These are phyloP conservation scores for Drosophila suzukii DNA, from an alignment of 1,140 invertebrate genomes.

Conservation along the genomic window DNA sequence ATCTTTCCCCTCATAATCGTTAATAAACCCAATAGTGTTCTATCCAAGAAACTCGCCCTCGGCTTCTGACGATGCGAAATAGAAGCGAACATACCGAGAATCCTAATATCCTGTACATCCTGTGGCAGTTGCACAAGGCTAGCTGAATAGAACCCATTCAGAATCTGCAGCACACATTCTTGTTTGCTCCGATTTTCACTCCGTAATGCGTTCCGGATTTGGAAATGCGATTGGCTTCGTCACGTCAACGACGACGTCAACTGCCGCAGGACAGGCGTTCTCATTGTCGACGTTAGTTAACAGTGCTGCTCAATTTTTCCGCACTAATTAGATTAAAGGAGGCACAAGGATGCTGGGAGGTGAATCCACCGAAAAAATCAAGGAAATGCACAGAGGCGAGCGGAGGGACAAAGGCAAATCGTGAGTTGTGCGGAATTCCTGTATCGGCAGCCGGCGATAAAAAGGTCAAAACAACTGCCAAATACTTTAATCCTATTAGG, in stretches of 20 bases:
- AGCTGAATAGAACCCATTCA: conserved; percentile 14
- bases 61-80: conserved; percentile 20
- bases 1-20: neutral
- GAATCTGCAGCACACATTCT: conserved; percentile 17
- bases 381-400: conserved; percentile 19
- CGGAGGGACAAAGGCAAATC: conserved; percentile 33
- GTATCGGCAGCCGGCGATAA: conserved; percentile 66
- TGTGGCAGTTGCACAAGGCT: conserved; percentile 28
- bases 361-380: conserved; percentile 43
- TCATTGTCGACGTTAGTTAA: conserved; percentile 68
- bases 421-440: conserved; percentile 59
- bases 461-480: conserved; percentile 76
- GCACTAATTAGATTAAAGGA: conserved; percentile 80
- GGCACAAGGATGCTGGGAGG: conserved; percentile 33
- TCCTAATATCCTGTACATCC: conserved; percentile 27
- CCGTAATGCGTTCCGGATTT: conserved; percentile 49
- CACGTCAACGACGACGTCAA: conserved; percentile 51
- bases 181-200: conserved; percentile 16
- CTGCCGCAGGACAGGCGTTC: conserved; percentile 41
- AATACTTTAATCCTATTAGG: conserved; percentile 82
- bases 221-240: conserved; percentile 56
- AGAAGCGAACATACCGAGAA: conserved; percentile 38
- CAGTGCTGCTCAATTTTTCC: conserved; percentile 75
- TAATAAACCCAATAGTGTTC: conserved; percentile 22
- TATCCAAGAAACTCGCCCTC: neutral